Conservation (phyloP, 1,140 invertebrate genomes). For the Cyphomyrmex costatus region DNA sequence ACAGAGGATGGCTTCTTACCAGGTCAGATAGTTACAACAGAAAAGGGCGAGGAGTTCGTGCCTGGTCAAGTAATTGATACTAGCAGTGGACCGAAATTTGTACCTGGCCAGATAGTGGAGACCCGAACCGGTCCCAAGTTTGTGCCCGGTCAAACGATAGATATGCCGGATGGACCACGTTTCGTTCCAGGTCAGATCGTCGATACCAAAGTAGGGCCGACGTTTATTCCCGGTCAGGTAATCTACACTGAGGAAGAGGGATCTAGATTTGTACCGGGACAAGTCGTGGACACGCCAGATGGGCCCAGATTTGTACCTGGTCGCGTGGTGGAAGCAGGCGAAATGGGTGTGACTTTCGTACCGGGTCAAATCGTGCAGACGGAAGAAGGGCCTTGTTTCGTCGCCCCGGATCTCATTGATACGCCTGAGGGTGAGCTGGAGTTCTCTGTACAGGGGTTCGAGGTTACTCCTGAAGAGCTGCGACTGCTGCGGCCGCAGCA, state of each 20-base stretch:
- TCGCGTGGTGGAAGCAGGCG: constrained; percentile 89
- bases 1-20: constrained; percentile 90
- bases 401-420: constrained; percentile 90
- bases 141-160: constrained; percentile 91
- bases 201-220: constrained; percentile 91
- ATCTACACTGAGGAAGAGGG: constrained; percentile 91
- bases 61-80: constrained; percentile 89
- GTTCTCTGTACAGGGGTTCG: constrained; percentile 92
- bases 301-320: constrained; percentile 92
- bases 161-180: constrained; percentile 89
- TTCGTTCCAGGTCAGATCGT: constrained; percentile 92
- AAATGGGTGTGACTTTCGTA: constrained; percentile 90
- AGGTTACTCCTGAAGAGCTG: constrained; percentile 91
- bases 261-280: constrained; percentile 91
- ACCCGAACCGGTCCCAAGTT: constrained; percentile 90
- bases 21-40: constrained; percentile 90
- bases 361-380: constrained; percentile 92
- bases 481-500: constrained; percentile 89
- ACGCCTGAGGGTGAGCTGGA: constrained; percentile 89
- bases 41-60: constrained; percentile 90
- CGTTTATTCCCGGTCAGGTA: constrained; percentile 92
- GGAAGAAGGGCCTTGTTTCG: constrained; percentile 90
- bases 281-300: constrained; percentile 91
- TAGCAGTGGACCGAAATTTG: constrained; percentile 88
- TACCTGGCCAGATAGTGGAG: constrained; percentile 91